A percentile compares a stretch with the other conserved stretches of the same genome.
These are phyloP conservation scores for Pocillopora damicornis DNA, from an alignment of 64 coral and sea anemone genomes.

Conservation along the genomic window DNA sequence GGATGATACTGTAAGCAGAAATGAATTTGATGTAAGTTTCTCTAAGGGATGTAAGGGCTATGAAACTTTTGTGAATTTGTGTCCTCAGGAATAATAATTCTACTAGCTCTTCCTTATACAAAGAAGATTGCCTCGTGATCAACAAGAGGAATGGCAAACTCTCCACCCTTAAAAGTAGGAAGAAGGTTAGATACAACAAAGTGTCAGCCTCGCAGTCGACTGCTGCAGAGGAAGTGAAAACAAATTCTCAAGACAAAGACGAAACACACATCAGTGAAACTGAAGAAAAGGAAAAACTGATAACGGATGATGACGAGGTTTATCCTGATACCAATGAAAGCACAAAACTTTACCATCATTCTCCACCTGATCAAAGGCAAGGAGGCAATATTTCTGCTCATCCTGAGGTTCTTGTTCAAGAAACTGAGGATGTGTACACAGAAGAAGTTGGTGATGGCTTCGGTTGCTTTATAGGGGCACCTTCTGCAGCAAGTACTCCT, in stretches of 20 bases:
- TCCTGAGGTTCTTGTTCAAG: neutral
- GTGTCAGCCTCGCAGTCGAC: neutral
- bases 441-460: slow-evolving; percentile 2
- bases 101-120: neutral
- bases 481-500: slow-evolving; percentile 31
- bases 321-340: slow-evolving; percentile 23
- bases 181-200: slow-evolving; percentile 46
- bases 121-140: slow-evolving; percentile 14
- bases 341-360: slow-evolving; percentile 27
- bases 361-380: neutral
- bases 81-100: neutral
- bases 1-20: too few species aligned
- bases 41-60: neutral
- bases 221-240: neutral
- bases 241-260: neutral
- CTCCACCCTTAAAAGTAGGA: slow-evolving; percentile 28
- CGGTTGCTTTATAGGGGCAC: neutral
- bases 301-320: neutral
- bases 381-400: neutral
- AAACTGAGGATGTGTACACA: slow-evolving; percentile 10
- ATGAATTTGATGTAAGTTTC: neutral
- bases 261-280: neutral
- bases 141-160: slow-evolving; percentile 17
- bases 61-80: neutral
- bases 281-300: neutral